Evolutionary conservation across 2,888 invertebrate species (phyloP).

Genomic region (Stratiomys singularior): DNA sequence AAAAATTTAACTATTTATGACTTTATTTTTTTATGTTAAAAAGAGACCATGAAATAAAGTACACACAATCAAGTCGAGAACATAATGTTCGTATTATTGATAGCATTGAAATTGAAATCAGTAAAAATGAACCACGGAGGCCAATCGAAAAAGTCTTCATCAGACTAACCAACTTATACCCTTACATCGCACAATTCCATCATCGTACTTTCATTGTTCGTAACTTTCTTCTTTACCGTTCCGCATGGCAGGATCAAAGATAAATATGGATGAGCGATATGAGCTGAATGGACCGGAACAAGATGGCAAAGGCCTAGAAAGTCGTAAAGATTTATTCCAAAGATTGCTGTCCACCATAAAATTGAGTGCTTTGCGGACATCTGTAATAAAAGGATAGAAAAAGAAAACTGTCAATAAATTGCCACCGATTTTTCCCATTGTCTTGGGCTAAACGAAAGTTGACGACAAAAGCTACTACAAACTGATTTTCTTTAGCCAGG

Average conservation of each 20-base stretch:
- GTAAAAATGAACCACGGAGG: background rate
- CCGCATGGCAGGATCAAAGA: slow-evolving; percentile 23
- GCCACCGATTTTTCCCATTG: slow-evolving; percentile 20
- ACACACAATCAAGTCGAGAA: background rate
- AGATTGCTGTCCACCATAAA: slow-evolving; percentile 45
- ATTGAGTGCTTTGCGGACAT: slow-evolving; percentile 40
- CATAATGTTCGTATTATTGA: slow-evolving; percentile 6
- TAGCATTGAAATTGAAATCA: slow-evolving; percentile 20
- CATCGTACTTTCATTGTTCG: background rate
- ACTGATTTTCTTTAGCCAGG: background rate
- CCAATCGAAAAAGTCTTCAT: slow-evolving; percentile 13
- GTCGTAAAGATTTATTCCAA: slow-evolving; percentile 46
- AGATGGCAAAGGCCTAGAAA: slow-evolving; percentile 47
- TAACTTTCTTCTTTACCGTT: slow-evolving; percentile 21
- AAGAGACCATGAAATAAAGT: slow-evolving; percentile 16
- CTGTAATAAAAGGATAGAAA: slow-evolving; percentile 41
- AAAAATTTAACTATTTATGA: no score
- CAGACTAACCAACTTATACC: background rate
- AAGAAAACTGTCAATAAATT: slow-evolving; percentile 20
- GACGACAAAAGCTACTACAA: background rate
- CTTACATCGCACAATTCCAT: background rate
- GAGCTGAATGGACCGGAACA: slow-evolving; percentile 44
- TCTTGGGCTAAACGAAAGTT: background rate
- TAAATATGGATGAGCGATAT: slow-evolving; percentile 47
- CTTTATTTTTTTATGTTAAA: background rate